Conservation (phyloP, 2,113 vertebrate species). For the Pygoscelis adeliae region DNA sequence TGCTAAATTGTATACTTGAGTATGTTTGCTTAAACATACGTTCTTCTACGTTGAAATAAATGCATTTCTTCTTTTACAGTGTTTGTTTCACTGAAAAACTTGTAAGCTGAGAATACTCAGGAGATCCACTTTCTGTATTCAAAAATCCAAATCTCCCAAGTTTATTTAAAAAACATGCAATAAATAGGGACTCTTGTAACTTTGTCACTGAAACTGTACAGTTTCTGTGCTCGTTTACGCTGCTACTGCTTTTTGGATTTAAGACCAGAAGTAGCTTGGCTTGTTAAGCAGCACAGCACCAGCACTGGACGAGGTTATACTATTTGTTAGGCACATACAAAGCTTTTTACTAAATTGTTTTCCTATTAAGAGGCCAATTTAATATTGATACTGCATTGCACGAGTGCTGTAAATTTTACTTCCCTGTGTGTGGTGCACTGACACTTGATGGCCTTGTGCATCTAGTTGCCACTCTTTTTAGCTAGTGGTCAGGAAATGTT, state of each 20-base stretch:
- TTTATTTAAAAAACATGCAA: neutral
- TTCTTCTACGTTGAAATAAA: neutral
- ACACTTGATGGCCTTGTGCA: slow-evolving; percentile 34
- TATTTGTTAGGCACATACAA: neutral
- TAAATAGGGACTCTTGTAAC: slow-evolving; percentile 1
- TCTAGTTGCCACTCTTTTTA: neutral
- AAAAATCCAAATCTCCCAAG: neutral
- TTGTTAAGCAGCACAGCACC: slow-evolving; percentile 1
- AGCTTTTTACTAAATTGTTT: slow-evolving; percentile 19
- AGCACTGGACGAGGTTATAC: neutral
- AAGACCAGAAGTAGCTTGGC: neutral
- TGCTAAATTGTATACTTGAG: neutral
- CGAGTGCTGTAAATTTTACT: slow-evolving; percentile 51
- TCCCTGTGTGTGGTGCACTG: slow-evolving; percentile 26
- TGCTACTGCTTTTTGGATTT: slow-evolving; percentile 35
- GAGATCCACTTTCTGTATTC: slow-evolving; percentile 17
- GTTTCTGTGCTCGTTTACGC: neutral
- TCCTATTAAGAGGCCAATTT: slow-evolving; percentile 21
- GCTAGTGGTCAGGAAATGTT: neutral
- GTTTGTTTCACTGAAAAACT: neutral
- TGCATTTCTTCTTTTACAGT: neutral
- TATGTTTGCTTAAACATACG: neutral
- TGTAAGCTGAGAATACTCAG: slow-evolving; percentile 22
- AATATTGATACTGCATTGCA: slow-evolving; percentile 5
- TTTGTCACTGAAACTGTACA: neutral